phyloP scores from a whole-genome alignment of 1,140 invertebrate genomes.

The Drosophila jambulina region DNA sequence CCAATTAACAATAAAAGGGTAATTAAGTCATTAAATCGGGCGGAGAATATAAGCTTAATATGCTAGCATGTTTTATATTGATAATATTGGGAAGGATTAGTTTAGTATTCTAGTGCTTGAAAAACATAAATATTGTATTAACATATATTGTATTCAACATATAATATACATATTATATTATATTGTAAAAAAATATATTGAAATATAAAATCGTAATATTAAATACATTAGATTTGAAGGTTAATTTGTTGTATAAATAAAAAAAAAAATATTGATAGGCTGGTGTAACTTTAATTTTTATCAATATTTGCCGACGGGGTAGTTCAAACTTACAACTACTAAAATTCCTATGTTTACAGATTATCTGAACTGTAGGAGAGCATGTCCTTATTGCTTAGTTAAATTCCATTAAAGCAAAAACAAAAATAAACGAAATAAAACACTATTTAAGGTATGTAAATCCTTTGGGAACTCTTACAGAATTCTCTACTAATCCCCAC shows the following conservation, averaged over 20 bases:
- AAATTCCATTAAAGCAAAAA: neutral
- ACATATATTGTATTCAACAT: too few relatives aligned
- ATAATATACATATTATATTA: too few relatives aligned
- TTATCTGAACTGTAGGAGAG: neutral
- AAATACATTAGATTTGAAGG: too few relatives aligned
- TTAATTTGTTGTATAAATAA: too few relatives aligned
- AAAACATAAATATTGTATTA: neutral
- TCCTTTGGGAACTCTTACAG: neutral
- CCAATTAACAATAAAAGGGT: slow-evolving; percentile 8
- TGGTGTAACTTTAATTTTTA: neutral
- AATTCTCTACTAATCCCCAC: neutral
- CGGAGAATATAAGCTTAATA: neutral
- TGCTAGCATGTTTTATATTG: too few relatives aligned
- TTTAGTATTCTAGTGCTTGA: neutral
- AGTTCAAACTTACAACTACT: neutral
- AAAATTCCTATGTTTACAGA: too few relatives aligned
- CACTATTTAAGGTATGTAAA: too few relatives aligned
- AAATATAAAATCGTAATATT: neutral
- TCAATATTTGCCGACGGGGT: too few relatives aligned
- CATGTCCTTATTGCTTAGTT: neutral
- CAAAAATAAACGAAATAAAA: too few relatives aligned
- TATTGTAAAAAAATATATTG: too few relatives aligned
- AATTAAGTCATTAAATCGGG: slow-evolving; percentile 1
- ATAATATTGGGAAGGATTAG: neutral
- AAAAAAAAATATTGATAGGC: too few relatives aligned